Evolutionary conservation across 2,888 invertebrate genomes (phyloP), one percentile per base, ranked within the genome.

Genomic region (Scaptomyza caliginosa): DNA sequence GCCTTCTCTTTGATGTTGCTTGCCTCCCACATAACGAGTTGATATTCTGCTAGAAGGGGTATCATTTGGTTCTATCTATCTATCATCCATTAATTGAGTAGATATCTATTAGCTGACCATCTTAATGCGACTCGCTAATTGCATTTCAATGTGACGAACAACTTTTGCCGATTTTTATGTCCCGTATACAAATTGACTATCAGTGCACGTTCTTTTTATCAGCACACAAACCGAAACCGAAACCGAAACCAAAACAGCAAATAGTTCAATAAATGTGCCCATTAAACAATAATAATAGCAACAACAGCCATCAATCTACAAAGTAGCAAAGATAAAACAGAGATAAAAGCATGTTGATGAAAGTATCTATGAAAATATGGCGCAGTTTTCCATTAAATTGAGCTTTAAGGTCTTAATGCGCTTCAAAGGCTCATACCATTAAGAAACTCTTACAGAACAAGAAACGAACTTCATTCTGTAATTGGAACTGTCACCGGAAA

Each of bases 401-500:
- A 32, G 16, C 8, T 40, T 34, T 23, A 10, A 21, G 4, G 16
- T 11, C 17, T 5, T n/a, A 13, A n/a, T 36, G 38, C 38, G 45
- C 52, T 57, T 42, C 48, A 38, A 49, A 28, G 59, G 32, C 28
- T 46, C 56, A 46, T 67, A 38, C 58, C 58, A 51, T 75, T 70
- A 56, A 58, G 55, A 68, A 80, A 68, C 60, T 78, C 40, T 38
- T 34, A 42, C 45, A 49, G 58, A 48, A 65, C 38, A 26, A 21
- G 36, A 50, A 65, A 68, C 77, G 80, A 77, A 83, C 86, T 79
- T 68, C 62, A 57, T 66, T 86, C 28, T 56, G 57, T 39, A 67
- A 67, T 50, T 46, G 46, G 62, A 81, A 77, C 56, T 68, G 60
- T 26, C 64, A 67, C 81, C 86, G 86, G 86, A 80, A 80, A 74